Percentiles rank a stretch among this genome's conserved stretches.
These are phyloP conservation scores for Rhegmatorhina hoffmannsi DNA, from an alignment of 2,113 vertebrate genomes.

Conservation along the genomic window DNA sequence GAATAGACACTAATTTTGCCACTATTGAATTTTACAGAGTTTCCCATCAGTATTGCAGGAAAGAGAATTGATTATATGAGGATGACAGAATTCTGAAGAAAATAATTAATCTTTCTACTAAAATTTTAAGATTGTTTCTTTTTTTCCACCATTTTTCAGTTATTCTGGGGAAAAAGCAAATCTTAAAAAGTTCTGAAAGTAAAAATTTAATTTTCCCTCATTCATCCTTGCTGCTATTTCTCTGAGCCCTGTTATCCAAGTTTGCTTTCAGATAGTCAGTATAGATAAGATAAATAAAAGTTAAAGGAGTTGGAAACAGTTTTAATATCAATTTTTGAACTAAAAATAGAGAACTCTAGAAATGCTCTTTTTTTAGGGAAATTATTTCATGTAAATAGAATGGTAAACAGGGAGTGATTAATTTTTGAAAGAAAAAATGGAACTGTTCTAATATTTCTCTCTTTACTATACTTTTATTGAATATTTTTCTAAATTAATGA, in stretches of 20 bases:
- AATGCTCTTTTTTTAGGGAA: not conserved
- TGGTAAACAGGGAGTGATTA: not conserved
- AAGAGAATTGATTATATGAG: not conserved
- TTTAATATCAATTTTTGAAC: not conserved
- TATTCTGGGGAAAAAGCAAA: not conserved
- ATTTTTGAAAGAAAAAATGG: not conserved
- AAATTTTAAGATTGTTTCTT: not conserved
- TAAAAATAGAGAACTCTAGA: not conserved
- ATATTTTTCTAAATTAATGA: not conserved
- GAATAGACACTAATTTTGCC: not conserved
- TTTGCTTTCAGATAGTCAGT: not conserved
- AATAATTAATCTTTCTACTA: not conserved
- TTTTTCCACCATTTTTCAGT: not conserved
- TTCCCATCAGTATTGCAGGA: not conserved
- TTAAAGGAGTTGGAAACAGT: not conserved
- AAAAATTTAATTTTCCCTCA: not conserved
- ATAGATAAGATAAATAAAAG: not conserved
- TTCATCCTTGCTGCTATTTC: not conserved
- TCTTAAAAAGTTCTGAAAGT: not conserved
- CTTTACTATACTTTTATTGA: not conserved
- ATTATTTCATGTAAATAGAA: not conserved
- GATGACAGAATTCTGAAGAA: not conserved
- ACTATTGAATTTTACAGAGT: not conserved
- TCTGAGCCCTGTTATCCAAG: not conserved
- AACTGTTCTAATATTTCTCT: not conserved